Conservation (phyloP, 2,797 vertebrate species). For the Leptatherina wallacei region DNA sequence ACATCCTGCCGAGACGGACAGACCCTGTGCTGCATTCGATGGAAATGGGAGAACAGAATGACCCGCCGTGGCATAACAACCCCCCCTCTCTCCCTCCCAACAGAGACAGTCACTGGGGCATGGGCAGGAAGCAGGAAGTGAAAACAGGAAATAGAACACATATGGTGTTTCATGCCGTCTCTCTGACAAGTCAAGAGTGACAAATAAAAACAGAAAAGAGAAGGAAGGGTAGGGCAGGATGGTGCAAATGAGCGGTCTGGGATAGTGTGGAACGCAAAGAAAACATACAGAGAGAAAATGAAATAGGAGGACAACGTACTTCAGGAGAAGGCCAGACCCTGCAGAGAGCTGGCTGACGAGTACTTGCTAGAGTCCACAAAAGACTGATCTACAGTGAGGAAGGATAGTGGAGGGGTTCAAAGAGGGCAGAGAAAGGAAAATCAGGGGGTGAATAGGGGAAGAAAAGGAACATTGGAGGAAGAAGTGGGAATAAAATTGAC, state of each 20-base stretch:
- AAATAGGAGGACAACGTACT: slow-evolving; percentile 85
- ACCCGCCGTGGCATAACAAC: slow-evolving; percentile 50
- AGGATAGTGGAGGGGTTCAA: slow-evolving; percentile 78
- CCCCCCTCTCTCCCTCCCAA: slow-evolving; percentile 8
- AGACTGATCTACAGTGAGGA: slow-evolving; percentile 91
- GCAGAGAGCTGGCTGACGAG: slow-evolving; percentile 94
- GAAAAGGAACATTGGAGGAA: slow-evolving; percentile 47
- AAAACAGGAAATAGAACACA: slow-evolving; percentile 84
- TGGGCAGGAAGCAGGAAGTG: slow-evolving; percentile 82
- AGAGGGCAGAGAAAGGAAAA: slow-evolving; percentile 60
- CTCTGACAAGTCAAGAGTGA: slow-evolving; percentile 67
- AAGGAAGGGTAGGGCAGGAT: slow-evolving; percentile 75
- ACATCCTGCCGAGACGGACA: slow-evolving; percentile 74
- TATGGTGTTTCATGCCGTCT: slow-evolving; percentile 69
- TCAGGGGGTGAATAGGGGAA: slow-evolving; percentile 45
- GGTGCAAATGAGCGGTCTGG: slow-evolving; percentile 77
- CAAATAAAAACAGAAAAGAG: slow-evolving; percentile 71
- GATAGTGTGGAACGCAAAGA: slow-evolving; percentile 70
- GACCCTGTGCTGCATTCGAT: slow-evolving; percentile 42
- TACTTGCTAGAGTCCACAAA: slow-evolving; percentile 98
- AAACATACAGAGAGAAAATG: slow-evolving; percentile 32
- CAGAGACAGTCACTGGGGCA: slow-evolving; percentile 46
- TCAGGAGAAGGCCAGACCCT: slow-evolving; percentile 97
- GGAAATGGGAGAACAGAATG: slow-evolving; percentile 68
- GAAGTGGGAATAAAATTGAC: slow-evolving; percentile 57